Conservation (phyloP, 2,888 invertebrate species). For the Dicycla oo region DNA sequence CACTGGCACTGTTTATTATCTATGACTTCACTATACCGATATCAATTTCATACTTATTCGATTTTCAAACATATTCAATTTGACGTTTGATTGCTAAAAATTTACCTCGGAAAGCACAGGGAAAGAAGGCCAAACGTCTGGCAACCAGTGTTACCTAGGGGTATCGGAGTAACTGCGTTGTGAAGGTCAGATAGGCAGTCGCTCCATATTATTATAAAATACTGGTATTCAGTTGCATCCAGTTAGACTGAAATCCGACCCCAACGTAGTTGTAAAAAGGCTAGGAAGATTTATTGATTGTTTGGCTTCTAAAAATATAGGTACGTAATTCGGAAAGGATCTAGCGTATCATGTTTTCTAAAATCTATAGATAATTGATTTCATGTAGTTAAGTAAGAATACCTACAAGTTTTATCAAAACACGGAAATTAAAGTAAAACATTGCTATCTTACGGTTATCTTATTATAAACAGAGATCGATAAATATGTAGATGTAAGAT, state of each 20-base stretch:
- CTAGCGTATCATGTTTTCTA: not conserved
- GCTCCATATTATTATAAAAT: not conserved
- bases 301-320: not conserved
- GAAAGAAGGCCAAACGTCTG: no score
- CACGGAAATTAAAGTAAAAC: conserved; percentile 37
- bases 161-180: no score
- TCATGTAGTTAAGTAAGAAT: not conserved
- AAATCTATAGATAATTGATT: not conserved
- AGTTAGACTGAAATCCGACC: not conserved
- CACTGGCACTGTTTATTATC: not conserved
- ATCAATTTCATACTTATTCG: not conserved
- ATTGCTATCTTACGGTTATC: conserved; percentile 29
- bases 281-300: not conserved
- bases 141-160: no score
- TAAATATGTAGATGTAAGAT: not conserved
- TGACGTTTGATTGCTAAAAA: no score
- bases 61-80: not conserved
- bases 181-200: no score
- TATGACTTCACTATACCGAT: not conserved
- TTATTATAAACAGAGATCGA: conserved; percentile 30
- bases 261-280: not conserved
- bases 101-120: not conserved
- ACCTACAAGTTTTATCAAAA: conserved; percentile 22
- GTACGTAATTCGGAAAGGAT: not conserved
- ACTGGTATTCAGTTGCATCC: not conserved